These are phyloP conservation scores for Thaleichthys pacificus DNA, from an alignment of 2,797 vertebrate species.

Conservation along the genomic window DNA sequence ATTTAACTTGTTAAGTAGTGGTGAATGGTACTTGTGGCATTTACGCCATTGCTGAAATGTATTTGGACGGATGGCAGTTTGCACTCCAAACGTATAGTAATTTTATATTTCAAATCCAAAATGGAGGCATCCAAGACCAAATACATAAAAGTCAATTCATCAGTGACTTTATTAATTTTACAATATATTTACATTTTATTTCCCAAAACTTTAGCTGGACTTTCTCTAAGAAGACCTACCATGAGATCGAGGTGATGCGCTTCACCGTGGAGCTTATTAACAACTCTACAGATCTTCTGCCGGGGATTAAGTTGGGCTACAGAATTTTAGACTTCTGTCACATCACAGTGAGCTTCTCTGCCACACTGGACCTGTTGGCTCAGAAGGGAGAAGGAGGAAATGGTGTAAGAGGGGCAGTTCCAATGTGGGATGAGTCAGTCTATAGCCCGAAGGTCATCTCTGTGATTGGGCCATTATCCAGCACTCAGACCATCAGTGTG, in stretches of 20 bases:
- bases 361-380: conserved; percentile 36
- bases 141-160: no score
- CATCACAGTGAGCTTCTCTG: conserved; percentile 31
- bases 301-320: conserved; percentile 66
- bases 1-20: no score
- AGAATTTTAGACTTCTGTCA: conserved; percentile 70
- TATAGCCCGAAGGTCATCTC: conserved; percentile 2
- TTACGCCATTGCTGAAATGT: no score
- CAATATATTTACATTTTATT: neutral
- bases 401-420: neutral
- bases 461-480: conserved; percentile 1
- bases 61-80: no score
- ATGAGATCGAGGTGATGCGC: conserved; percentile 66
- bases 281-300: conserved; percentile 62
- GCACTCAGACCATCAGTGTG: conserved; percentile 8
- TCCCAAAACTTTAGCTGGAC: neutral
- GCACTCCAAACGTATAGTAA: no score
- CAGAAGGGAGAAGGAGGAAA: conserved; percentile 10
- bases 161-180: no score
- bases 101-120: no score
- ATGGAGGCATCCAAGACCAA: no score
- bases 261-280: conserved; percentile 72
- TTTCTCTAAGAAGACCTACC: conserved; percentile 42
- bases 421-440: neutral
- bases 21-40: no score